These are phyloP conservation scores for Eolophus roseicapilla DNA, from an alignment of 2,113 vertebrate species.

Conservation along the genomic window DNA sequence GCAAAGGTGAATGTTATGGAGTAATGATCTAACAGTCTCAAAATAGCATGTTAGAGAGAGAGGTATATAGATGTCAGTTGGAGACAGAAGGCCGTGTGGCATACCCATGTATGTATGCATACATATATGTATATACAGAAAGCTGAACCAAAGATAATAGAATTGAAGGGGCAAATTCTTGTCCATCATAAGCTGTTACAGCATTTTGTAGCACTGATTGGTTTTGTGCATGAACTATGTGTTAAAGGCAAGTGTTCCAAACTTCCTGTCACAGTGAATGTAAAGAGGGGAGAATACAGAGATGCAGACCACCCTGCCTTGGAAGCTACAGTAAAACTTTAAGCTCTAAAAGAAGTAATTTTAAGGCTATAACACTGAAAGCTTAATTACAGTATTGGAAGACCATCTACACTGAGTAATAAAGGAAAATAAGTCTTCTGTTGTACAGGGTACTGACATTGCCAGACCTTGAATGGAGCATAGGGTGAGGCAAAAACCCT, in stretches of 20 bases:
- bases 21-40: neutral
- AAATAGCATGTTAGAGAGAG: neutral
- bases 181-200: neutral
- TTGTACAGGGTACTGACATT: neutral
- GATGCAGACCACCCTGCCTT: neutral
- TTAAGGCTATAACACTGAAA: neutral
- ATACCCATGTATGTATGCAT: fast-evolving
- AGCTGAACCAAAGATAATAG: neutral
- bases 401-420: neutral
- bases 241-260: neutral
- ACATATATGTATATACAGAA: neutral
- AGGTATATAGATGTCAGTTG: neutral
- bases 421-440: neutral
- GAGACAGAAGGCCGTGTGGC: neutral
- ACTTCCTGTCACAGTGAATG: neutral
- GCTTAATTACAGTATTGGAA: neutral
- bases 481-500: neutral
- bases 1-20: neutral
- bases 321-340: neutral
- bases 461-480: neutral
- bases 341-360: neutral
- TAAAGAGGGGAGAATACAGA: neutral
- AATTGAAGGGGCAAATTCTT: neutral
- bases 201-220: neutral
- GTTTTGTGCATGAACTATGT: neutral